phyloP scores from a whole-genome alignment of 2,888 invertebrate species.

The Galerucella pusilla region DNA sequence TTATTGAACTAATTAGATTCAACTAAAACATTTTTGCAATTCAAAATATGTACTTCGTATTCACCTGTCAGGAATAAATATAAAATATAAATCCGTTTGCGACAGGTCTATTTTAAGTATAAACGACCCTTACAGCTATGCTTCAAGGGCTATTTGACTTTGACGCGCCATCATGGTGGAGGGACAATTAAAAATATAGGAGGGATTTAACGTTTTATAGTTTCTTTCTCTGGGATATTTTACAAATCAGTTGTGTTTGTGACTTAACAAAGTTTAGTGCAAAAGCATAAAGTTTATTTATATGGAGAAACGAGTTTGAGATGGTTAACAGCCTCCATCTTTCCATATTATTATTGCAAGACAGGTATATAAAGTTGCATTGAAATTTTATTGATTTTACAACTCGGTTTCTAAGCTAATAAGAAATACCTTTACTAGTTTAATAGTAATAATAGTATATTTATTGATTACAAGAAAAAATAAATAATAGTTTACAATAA shows the following conservation, averaged over 20 bases:
- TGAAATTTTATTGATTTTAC: constrained; percentile 14
- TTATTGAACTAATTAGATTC: too few relatives aligned
- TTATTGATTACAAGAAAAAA: too few relatives aligned
- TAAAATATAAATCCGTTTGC: background rate
- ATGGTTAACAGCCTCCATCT: constrained; percentile 3
- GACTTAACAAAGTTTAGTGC: constrained; percentile 50
- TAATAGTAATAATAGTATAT: constrained; percentile 9
- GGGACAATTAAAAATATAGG: constrained; percentile 63
- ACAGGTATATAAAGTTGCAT: constrained; percentile 32
- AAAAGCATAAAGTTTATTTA: constrained; percentile 38
- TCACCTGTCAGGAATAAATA: background rate
- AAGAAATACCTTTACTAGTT: background rate
- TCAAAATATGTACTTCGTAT: background rate
- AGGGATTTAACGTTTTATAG: constrained; percentile 62
- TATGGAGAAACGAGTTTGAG: constrained; percentile 36
- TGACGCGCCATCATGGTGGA: constrained; percentile 53
- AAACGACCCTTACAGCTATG: constrained; percentile 54
- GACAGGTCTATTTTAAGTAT: constrained; percentile 33
- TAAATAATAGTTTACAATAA: too few relatives aligned
- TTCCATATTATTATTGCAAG: constrained; percentile 15
- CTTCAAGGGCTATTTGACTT: constrained; percentile 56
- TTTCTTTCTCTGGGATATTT: constrained; percentile 59
- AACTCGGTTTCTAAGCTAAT: background rate
- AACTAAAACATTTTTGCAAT: too few relatives aligned
- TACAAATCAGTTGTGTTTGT: constrained; percentile 62